These are phyloP conservation scores for Albula glossodonta DNA, from an alignment of 2,113 vertebrate genomes.

Conservation along the genomic window DNA sequence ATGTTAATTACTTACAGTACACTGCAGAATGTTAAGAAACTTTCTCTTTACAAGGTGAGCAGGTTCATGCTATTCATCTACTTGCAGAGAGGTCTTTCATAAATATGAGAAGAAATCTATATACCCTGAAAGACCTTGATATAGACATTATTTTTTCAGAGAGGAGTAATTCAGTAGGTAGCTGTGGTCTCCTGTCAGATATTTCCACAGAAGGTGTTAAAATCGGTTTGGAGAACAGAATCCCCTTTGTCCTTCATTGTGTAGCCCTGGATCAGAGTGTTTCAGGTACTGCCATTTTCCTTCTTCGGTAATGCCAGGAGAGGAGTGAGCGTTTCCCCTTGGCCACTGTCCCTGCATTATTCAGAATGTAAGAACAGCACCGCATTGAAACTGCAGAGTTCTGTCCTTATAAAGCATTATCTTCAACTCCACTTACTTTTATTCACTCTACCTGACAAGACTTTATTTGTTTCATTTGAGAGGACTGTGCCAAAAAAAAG, in stretches of 20 bases:
- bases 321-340: background rate
- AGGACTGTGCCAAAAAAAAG: background rate
- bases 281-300: slow-evolving; percentile 22
- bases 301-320: background rate
- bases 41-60: background rate
- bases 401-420: slow-evolving; percentile 10
- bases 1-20: background rate
- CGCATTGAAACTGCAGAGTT: slow-evolving; percentile 4
- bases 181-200: slow-evolving; percentile 10
- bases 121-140: slow-evolving; percentile 8
- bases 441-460: slow-evolving; percentile 17
- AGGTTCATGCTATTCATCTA: background rate
- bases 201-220: slow-evolving; percentile 20
- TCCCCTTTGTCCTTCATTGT: slow-evolving; percentile 22
- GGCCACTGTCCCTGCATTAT: slow-evolving; percentile 25
- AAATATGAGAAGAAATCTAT: slow-evolving; percentile 23
- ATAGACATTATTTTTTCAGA: slow-evolving; percentile 24
- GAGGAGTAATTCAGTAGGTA: slow-evolving; percentile 21
- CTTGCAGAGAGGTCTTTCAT: slow-evolving; percentile 4
- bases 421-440: background rate
- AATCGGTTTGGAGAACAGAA: slow-evolving; percentile 19
- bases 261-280: slow-evolving; percentile 18
- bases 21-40: background rate
- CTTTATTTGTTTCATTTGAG: slow-evolving; percentile 28
- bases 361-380: background rate